Base-by-base conservation (phyloP, 2,888 invertebrate genomes). In the Thereva nobilitata region DNA sequence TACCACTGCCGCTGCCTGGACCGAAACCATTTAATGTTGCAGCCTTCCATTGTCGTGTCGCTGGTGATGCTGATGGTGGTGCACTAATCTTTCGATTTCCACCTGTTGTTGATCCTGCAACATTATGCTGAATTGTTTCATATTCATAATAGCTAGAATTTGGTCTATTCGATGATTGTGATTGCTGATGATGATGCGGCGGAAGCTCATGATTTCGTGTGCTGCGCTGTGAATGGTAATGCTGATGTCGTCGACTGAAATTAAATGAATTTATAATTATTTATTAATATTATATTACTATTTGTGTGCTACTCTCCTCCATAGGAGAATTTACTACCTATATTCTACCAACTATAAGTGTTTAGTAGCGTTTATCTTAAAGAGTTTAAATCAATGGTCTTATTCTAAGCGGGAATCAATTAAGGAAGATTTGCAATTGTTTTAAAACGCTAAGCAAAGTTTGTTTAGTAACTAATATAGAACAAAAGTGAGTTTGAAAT, bases 141-240 rank as follows among this genome's bases (percentile, higher is more conserved):
- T 92, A 92, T 79, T 93, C 92, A 80, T 91, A 92, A 80, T 89
- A 92, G 81, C 91, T 92, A 68, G 92, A 92, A 70, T 89, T 87
- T 4, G 92, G 92, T 12, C 92, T 84, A 59, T 38, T 45, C 9
- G 2, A 4, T 37, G 38, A 7, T 34, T 12, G 68, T 23, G 75
- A 71, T 10, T 42, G 52, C 35, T 52, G 64, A 47, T 50, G 45
- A 44, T 45, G 50, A 7, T 55, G 71, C 37, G 75, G 74, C 49
- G 74, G 76, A n/a, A 78, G 72, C 74, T 86, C 86, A 74, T 87
- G 84, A 79, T 88, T 88, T 66, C 83, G 80, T 44, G 84, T 79
- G 59, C 84, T 80, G 70, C 86, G 83, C 75, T 86, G 86, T 5
- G 86, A 86, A 76, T 87, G 86, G 76, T 88, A 87, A 75, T 88